These are phyloP conservation scores for Uloborus plumipes DNA, from an alignment of 2,888 invertebrate species.

Conservation along the genomic window DNA sequence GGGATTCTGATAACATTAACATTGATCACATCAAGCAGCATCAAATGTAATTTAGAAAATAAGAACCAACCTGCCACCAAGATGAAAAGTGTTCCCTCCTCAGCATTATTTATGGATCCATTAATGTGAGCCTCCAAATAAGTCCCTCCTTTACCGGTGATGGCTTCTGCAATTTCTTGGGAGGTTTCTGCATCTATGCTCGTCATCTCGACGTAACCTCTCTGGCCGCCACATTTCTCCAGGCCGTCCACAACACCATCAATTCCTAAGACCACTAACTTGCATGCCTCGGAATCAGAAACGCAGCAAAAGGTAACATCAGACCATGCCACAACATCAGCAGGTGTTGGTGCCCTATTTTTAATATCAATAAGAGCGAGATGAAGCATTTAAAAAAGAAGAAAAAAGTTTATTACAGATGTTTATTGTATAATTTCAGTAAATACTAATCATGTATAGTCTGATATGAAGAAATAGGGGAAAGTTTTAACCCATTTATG, in stretches of 20 bases:
- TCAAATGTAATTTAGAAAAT: too few relatives aligned
- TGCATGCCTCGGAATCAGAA: constrained; percentile 91
- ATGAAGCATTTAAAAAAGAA: too few relatives aligned
- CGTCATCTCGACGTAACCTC: constrained; percentile 97
- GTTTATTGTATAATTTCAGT: too few relatives aligned
- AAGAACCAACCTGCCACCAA: constrained; percentile 75
- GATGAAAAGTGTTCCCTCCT: constrained; percentile 90
- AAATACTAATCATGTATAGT: too few relatives aligned
- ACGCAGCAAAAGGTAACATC: constrained; percentile 97
- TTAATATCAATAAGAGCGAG: too few relatives aligned
- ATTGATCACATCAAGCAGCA: too few relatives aligned
- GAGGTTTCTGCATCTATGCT: constrained; percentile 95
- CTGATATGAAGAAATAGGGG: too few relatives aligned
- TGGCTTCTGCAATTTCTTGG: constrained; percentile 86
- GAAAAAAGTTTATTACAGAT: too few relatives aligned
- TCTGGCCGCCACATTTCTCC: constrained; percentile 78
- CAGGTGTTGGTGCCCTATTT: constrained; percentile 81
- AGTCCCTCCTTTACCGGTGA: constrained; percentile 81
- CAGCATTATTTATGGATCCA: constrained; percentile 85
- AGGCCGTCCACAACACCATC: constrained; percentile 85
- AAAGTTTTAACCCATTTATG: too few relatives aligned
- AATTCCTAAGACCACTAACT: constrained; percentile 94
- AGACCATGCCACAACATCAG: constrained; percentile 91
- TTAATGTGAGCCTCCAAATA: constrained; percentile 94
- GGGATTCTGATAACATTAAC: too few relatives aligned